These are phyloP conservation scores for Daboia siamensis DNA, from an alignment of 2,113 vertebrate species.

Conservation along the genomic window DNA sequence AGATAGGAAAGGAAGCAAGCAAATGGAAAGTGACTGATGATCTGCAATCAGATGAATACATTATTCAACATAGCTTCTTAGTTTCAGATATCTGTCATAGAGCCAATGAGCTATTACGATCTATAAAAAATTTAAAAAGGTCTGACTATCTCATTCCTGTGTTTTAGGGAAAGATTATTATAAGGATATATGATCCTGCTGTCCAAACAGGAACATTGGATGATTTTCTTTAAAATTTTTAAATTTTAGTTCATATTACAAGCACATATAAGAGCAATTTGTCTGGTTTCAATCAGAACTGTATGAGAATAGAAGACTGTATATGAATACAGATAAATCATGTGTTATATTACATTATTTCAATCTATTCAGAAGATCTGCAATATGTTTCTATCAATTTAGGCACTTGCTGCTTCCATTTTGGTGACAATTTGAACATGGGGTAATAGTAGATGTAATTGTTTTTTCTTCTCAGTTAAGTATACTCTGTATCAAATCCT, in stretches of 20 bases:
- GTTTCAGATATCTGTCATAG: not conserved
- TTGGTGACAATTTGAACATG: constrained; percentile 20
- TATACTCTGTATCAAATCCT: constrained; percentile 5
- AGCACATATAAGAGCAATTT: not conserved
- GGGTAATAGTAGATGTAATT: constrained; percentile 32
- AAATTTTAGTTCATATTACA: constrained; percentile 12
- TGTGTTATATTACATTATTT: not conserved
- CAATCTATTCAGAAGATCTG: constrained; percentile 18
- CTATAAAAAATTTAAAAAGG: not conserved
- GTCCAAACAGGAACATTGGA: not conserved
- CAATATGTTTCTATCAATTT: constrained; percentile 26
- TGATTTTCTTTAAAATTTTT: not conserved
- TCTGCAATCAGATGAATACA: not conserved
- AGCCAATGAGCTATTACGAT: not conserved
- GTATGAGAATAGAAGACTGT: constrained; percentile 1
- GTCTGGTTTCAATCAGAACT: constrained; percentile 7
- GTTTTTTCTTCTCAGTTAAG: not conserved
- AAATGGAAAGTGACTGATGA: not conserved
- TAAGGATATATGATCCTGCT: not conserved
- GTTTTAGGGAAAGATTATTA: not conserved
- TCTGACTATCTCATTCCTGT: not conserved
- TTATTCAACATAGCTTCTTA: not conserved
- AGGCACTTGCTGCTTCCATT: constrained; percentile 3
- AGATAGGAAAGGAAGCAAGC: not conserved
- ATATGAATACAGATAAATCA: constrained; percentile 4